A percentile compares a stretch with the other conserved stretches of the same genome.
Conservation (phyloP, 1,140 invertebrate genomes). For the Popillia japonica region DNA sequence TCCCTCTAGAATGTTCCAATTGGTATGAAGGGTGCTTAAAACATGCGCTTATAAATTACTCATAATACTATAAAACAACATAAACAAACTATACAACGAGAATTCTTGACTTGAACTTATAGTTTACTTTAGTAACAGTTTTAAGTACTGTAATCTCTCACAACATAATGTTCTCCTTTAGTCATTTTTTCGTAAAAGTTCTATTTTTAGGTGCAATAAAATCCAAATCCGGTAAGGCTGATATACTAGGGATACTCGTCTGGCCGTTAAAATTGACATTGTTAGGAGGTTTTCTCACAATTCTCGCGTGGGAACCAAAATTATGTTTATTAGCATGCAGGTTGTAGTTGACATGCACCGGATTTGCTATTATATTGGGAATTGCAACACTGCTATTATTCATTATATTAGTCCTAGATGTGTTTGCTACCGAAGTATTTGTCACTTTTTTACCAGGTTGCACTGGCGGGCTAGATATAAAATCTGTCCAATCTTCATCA, state of each 20-base stretch:
- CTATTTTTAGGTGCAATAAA: constrained; percentile 60
- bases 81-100: not conserved
- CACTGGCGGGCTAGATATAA: constrained; percentile 66
- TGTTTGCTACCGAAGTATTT: not conserved
- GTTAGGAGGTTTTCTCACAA: constrained; percentile 1
- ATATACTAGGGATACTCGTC: constrained; percentile 58
- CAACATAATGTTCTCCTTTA: constrained; percentile 56
- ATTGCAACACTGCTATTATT: constrained; percentile 40
- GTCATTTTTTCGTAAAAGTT: constrained; percentile 55
- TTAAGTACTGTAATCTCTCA: constrained; percentile 41
- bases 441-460: constrained; percentile 42
- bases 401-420: constrained; percentile 30
- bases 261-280: constrained; percentile 44
- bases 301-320: constrained; percentile 2
- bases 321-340: not conserved
- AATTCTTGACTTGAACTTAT: constrained; percentile 21
- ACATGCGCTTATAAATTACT: not conserved
- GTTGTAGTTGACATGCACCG: constrained; percentile 44
- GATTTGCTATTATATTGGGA: constrained; percentile 54
- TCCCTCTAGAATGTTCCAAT: too few relatives aligned
- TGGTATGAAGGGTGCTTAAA: not conserved
- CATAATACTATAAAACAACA: not conserved
- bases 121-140: constrained; percentile 4
- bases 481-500: constrained; percentile 72
- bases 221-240: constrained; percentile 62